Evolutionary conservation across 2,888 invertebrate species (phyloP).

Genomic region (Hemicrepidius hirtus): DNA sequence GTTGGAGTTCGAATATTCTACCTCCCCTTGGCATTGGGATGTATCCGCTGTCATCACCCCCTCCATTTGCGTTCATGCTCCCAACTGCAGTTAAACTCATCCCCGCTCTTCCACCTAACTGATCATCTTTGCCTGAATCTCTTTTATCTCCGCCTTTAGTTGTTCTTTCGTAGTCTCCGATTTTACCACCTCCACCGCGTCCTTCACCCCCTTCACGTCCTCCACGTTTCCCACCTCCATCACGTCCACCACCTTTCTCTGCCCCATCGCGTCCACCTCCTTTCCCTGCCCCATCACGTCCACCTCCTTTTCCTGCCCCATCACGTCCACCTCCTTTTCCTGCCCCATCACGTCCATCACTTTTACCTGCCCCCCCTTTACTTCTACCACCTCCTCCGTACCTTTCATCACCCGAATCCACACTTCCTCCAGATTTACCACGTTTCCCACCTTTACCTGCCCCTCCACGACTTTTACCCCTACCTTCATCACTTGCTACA

Average conservation of each 20-base stretch:
- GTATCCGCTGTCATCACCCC: background rate
- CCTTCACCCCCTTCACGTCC: background rate
- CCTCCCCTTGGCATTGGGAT: background rate
- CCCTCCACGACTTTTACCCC: background rate
- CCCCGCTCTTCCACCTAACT: too few species aligned
- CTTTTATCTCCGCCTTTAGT: background rate
- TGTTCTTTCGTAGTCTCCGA: background rate
- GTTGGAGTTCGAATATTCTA: constrained; percentile 7
- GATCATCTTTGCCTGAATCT: background rate
- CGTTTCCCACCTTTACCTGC: background rate
- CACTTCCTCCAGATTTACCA: too few species aligned
- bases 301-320: background rate
- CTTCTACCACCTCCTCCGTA: background rate
- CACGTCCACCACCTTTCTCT: background rate
- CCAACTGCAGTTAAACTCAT: background rate
- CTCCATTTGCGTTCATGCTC: background rate
- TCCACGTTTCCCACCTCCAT: background rate
- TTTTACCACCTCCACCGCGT: background rate
- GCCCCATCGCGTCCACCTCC: background rate
- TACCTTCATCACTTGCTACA: background rate
- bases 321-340: background rate
- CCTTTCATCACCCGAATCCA: background rate
- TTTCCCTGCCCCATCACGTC: background rate
- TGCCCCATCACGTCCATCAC: background rate
- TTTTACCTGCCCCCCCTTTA: background rate